Evolutionary conservation across 2,888 invertebrate species (phyloP).

Genomic region (Lamellibrachia columna): DNA sequence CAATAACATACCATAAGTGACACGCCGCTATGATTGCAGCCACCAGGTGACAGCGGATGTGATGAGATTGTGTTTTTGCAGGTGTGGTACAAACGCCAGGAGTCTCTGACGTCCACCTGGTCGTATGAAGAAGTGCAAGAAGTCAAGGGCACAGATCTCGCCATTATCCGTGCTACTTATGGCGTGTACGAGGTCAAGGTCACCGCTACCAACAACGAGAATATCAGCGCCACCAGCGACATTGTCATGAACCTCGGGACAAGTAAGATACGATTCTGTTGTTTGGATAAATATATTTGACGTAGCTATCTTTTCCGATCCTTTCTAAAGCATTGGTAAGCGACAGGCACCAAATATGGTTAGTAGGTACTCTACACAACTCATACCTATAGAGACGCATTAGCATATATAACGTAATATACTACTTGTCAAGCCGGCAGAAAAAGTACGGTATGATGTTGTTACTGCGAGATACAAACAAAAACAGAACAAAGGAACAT

Average conservation of each 20-base stretch:
- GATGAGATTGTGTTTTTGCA: background rate
- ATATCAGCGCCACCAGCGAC: background rate
- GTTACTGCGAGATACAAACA: no score
- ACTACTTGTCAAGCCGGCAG: no score
- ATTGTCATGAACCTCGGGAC: background rate
- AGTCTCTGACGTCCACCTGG: background rate
- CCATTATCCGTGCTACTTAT: background rate
- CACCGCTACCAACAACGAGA: background rate
- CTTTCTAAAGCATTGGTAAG: background rate
- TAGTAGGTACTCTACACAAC: no score
- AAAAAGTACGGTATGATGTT: no score
- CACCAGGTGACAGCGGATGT: background rate
- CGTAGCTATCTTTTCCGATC: background rate
- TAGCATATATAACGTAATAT: no score
- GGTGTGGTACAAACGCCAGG: background rate
- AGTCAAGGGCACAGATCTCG: background rate
- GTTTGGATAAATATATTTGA: background rate
- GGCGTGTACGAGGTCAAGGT: background rate
- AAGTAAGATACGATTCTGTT: background rate
- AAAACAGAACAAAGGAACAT: no score
- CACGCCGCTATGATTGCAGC: background rate
- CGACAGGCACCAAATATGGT: no score
- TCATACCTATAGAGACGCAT: no score
- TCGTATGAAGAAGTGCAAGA: background rate
- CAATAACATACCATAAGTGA: background rate